Conservation (phyloP, 2,797 vertebrate species). For the Geotria australis region DNA sequence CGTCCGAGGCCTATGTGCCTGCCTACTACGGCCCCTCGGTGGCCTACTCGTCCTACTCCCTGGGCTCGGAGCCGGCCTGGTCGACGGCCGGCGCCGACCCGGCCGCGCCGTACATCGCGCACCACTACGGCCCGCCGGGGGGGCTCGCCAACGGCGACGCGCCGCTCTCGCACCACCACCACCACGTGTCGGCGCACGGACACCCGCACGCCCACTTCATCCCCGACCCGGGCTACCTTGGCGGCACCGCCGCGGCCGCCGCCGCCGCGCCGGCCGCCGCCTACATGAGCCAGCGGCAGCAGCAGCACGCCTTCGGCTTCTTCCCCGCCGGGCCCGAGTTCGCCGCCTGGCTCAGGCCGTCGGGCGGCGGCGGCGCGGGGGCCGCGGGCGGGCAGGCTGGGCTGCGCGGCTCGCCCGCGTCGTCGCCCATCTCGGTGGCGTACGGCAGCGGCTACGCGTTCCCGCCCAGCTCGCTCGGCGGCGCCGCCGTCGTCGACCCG, state of each 20-base stretch:
- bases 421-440: not conserved
- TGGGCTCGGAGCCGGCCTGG: constrained; percentile 65
- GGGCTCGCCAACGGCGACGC: constrained; percentile 65
- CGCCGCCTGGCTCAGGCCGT: constrained; percentile 31
- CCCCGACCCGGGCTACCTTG: constrained; percentile 69
- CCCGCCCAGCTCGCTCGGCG: constrained; percentile 80
- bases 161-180: too few relatives aligned
- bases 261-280: constrained; percentile 8
- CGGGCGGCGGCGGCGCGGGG: constrained; percentile 42
- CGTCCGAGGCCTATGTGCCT: constrained; percentile 99
- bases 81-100: constrained; percentile 64
- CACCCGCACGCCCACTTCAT: constrained; percentile 34
- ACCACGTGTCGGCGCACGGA: too few relatives aligned
- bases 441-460: constrained; percentile 37
- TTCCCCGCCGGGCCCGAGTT: constrained; percentile 96
- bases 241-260: constrained; percentile 27
- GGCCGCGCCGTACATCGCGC: constrained; percentile 62
- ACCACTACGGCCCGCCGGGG: constrained; percentile 52
- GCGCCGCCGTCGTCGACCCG: constrained; percentile 70
- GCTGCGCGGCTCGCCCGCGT: constrained; percentile 16
- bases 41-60: constrained; percentile 80
- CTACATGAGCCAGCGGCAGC: constrained; percentile 25
- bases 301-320: constrained; percentile 92
- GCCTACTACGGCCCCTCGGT: constrained; percentile 99
- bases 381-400: constrained; percentile 80